Evolutionary conservation across 2,113 vertebrate species (phyloP).

Genomic region (cattle (Bos taurus)): ARS-UCD2.0 NC_037343.1:42326501-42327000

Average conservation of each 20-base stretch:
- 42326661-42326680: background rate
- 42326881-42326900: background rate
- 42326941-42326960: background rate
- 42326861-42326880: background rate
- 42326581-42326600: background rate
- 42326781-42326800: background rate
- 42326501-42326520: background rate
- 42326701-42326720: background rate
- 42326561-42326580: background rate
- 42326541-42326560: too few relatives aligned
- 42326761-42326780: rapidly evolving
- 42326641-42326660: background rate
- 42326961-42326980: background rate
- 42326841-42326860: background rate
- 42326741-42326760: background rate
- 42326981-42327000: background rate
- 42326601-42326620: background rate
- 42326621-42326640: background rate
- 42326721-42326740: background rate
- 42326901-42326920: background rate
- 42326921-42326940: background rate
- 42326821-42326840: background rate
- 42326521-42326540: background rate
- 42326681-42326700: background rate
- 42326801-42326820: background rate